These are phyloP conservation scores for Parnassius glacialis DNA, from an alignment of 2,888 invertebrate species.

Conservation along the genomic window DNA sequence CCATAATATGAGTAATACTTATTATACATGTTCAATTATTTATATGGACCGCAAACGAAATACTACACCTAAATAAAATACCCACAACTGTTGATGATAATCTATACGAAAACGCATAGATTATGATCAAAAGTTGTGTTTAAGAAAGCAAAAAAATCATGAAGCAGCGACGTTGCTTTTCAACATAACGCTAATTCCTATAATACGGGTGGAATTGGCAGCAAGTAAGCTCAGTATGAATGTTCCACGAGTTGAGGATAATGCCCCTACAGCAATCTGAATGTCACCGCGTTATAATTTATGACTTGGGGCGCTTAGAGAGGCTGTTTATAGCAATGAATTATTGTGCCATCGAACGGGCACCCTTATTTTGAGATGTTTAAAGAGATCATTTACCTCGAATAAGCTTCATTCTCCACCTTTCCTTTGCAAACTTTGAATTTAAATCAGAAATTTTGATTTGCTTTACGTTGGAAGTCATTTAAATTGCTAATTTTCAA, in stretches of 20 bases:
- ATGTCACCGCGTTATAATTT: conserved; percentile 67
- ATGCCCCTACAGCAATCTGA: conserved; percentile 60
- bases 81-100: too few species aligned
- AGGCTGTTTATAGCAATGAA: conserved; percentile 56
- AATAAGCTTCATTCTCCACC: conserved; percentile 19
- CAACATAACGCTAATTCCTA: conserved; percentile 28
- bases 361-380: conserved; percentile 32
- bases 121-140: too few species aligned
- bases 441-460: conserved; percentile 25
- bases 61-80: too few species aligned
- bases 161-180: too few species aligned
- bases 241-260: conserved; percentile 43
- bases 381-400: conserved; percentile 26
- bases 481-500: conserved; percentile 28
- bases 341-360: conserved; percentile 44
- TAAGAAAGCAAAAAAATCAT: too few species aligned
- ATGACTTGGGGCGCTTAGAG: conserved; percentile 53
- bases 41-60: too few species aligned
- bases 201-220: conserved; percentile 54
- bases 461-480: conserved; percentile 14
- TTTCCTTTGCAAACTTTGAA: conserved; percentile 21
- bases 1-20: too few species aligned
- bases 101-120: too few species aligned
- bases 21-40: too few species aligned
- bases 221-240: conserved; percentile 33